phyloP scores from a whole-genome alignment of 2,113 vertebrate genomes.

The Chlamydotis undulata region DNA sequence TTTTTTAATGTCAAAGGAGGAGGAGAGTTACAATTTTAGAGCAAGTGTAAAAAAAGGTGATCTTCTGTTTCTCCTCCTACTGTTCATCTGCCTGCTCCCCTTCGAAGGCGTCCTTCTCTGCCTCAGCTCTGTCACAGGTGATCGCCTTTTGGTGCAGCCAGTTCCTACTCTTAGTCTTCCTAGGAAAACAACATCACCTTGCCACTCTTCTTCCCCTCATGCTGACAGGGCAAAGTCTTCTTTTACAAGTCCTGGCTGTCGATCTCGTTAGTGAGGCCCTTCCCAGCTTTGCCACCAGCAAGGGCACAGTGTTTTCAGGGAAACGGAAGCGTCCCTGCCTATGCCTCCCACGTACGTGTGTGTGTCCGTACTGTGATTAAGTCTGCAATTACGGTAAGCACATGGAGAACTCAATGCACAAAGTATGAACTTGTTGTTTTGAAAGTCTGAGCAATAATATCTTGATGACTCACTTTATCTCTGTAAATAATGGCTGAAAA shows the following conservation, averaged over 20 bases:
- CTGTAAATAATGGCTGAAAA: constrained; percentile 1
- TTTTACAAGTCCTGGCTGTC: background rate
- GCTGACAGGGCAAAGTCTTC: background rate
- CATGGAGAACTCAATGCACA: background rate
- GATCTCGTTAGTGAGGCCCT: background rate
- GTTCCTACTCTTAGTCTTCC: background rate
- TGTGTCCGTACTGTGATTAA: background rate
- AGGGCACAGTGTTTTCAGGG: background rate
- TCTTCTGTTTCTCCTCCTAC: background rate
- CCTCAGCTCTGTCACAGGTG: background rate
- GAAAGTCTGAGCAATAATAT: constrained; percentile 13
- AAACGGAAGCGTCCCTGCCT: background rate
- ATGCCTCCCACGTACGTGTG: background rate
- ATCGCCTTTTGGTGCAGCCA: background rate
- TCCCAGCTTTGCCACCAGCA: background rate
- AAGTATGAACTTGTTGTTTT: constrained; percentile 22
- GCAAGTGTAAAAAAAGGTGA: background rate
- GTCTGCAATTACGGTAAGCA: constrained; percentile 30
- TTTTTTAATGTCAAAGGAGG: background rate
- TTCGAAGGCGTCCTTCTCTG: background rate
- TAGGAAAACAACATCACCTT: background rate
- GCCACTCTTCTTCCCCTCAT: background rate
- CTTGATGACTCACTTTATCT: constrained; percentile 43
- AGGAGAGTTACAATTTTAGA: background rate
- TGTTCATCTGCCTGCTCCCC: background rate